Evolutionary conservation across 2,113 vertebrate genomes (phyloP).

Genomic region (Myrmecobius fasciatus): DNA sequence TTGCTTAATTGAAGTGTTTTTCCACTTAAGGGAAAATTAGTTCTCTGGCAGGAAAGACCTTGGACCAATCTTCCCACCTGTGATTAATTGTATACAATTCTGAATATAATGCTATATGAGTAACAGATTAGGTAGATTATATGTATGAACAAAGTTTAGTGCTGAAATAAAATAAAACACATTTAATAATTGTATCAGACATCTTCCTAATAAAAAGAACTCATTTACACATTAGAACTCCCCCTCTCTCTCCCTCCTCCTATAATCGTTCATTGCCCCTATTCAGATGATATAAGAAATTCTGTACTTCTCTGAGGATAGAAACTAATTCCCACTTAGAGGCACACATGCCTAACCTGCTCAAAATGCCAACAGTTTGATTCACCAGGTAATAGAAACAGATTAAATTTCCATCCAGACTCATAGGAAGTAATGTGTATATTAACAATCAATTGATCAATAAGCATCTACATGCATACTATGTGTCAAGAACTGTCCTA

Average conservation of each 20-base stretch:
- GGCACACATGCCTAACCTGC: no score
- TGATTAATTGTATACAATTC: slow-evolving; percentile 29
- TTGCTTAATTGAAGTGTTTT: slow-evolving; percentile 60
- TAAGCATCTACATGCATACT: no score
- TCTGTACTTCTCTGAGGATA: no score
- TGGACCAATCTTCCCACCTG: background rate
- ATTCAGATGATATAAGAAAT: no score
- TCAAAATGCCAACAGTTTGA: no score
- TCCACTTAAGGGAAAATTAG: slow-evolving; percentile 42
- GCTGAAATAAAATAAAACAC: background rate
- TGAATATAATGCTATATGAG: background rate
- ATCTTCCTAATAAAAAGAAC: background rate
- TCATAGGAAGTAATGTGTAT: no score
- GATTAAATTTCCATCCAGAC: no score
- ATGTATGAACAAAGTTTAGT: background rate
- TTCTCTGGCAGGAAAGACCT: background rate
- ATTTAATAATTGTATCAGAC: background rate
- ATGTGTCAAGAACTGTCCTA: no score
- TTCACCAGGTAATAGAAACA: no score
- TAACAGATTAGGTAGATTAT: background rate
- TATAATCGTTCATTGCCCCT: background rate
- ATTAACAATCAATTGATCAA: no score
- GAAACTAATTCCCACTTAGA: no score
- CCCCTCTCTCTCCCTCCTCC: background rate
- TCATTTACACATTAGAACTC: background rate